Base-by-base conservation (phyloP, 2,113 vertebrate species). In the Parotia lawesii region DNA sequence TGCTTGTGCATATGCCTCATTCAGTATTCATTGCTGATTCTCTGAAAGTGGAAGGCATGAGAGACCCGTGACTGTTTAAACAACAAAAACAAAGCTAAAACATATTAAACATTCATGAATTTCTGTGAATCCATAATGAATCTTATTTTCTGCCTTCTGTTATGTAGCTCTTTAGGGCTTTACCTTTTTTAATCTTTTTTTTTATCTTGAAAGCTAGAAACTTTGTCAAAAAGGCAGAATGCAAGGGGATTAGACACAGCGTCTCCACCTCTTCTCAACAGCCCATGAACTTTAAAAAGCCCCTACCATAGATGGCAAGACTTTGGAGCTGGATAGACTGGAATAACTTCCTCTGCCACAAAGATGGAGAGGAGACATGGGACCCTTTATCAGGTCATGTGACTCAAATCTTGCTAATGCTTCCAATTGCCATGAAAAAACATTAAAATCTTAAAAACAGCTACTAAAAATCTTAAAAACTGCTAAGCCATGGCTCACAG, bases 41-140 rank as follows among this genome's bases (percentile, higher is more conserved):
- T 77, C 65, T 5, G 2, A 62, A 58, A 93, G 40, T 13, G 51
- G 69, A 91, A 89, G 40, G 19, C 81, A 77, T 1, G 1, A 64
- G 77, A 81, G 35, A 81, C 53, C 48, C 29, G 22, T 67, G 84
- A 78, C 40, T 64, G 0, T 75, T 89, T 82, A 87, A 94, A 85
- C n/a, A 85, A 89, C 57, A 91, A 75, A 87, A 28, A 67, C 40
- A 87, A 85, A 94, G 57, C 77, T 75, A 64, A 85, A 78, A 60
- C 19, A 2, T 25, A 78, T 85, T 27, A 82, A 89, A 95, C 72
- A 87, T 85, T 19, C 31, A 93, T 53, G 2, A 74, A 56, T 42
- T 84, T 51, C 65, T 75, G 48, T 33, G 53, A 92, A 89, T 78
- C 40, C 48, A 54, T 88, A 35, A 73, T 73, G 54, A 80, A 47